Percentiles rank a stretch among this genome's conserved stretches.
phyloP scores from a whole-genome alignment of 1,140 invertebrate genomes.

The Cardiocondyla obscurior region DNA sequence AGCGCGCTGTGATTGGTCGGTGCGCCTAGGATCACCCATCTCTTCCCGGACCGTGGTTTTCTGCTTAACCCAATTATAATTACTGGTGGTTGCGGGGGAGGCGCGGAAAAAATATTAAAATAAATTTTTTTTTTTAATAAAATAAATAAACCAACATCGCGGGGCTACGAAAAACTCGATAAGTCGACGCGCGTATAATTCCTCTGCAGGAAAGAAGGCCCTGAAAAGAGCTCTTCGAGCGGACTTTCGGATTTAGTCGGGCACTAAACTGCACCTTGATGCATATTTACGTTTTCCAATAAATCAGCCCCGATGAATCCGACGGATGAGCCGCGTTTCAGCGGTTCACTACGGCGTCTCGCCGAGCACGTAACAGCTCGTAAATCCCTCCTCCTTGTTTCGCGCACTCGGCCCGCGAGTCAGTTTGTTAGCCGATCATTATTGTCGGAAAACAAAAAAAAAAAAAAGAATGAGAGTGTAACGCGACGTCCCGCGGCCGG shows the following conservation, averaged over 20 bases:
- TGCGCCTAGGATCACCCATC: no score
- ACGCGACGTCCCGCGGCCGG: background rate
- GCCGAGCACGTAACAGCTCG: slow-evolving; percentile 47
- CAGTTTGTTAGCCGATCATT: slow-evolving; percentile 66
- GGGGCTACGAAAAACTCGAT: background rate
- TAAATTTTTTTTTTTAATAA: no score
- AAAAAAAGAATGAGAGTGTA: background rate
- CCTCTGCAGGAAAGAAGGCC: background rate
- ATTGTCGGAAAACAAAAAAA: slow-evolving; percentile 16
- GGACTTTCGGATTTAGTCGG: background rate
- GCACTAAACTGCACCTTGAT: background rate
- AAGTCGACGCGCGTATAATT: background rate
- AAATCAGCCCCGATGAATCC: background rate
- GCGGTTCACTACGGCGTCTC: slow-evolving; percentile 8
- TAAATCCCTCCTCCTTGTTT: slow-evolving; percentile 66
- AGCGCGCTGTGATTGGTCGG: no score
- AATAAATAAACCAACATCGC: background rate
- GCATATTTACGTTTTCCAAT: background rate
- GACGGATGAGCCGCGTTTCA: background rate
- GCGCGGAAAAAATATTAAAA: no score
- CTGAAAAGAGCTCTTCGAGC: background rate
- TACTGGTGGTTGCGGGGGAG: no score
- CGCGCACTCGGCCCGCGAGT: slow-evolving; percentile 27
- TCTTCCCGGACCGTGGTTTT: no score
- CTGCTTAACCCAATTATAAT: no score